Percentiles rank a stretch among this genome's conserved stretches.
Evolutionary conservation across 2,797 vertebrate species (phyloP).

Genomic region (Bucorvus abyssinicus): DNA sequence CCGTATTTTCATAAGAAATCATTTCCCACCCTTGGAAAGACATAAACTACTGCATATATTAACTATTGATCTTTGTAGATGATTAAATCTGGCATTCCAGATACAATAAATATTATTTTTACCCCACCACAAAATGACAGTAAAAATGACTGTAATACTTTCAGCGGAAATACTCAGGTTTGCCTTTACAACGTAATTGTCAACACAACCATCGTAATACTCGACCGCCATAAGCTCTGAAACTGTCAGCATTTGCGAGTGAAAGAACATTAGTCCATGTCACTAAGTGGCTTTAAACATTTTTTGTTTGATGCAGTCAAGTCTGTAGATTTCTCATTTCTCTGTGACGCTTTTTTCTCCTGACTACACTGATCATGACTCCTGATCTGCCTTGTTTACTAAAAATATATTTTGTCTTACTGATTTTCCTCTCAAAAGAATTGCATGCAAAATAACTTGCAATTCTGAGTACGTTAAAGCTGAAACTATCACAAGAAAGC

Average conservation of each 20-base stretch:
- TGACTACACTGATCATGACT: background rate
- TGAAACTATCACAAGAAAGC: background rate
- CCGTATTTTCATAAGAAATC: background rate
- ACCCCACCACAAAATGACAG: background rate
- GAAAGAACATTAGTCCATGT: background rate
- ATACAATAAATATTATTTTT: background rate
- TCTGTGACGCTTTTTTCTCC: background rate
- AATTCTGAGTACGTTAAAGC: background rate
- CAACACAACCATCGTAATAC: accelerated
- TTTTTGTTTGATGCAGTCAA: background rate
- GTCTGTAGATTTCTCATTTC: background rate
- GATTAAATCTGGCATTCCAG: background rate
- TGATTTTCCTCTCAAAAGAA: background rate
- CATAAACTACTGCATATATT: background rate
- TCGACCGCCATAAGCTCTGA: background rate
- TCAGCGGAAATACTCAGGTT: background rate
- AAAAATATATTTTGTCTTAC: background rate
- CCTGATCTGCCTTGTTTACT: background rate
- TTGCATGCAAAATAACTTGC: background rate
- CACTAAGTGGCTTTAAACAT: background rate
- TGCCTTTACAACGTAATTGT: background rate
- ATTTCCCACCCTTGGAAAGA: background rate
- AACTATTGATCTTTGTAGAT: background rate
- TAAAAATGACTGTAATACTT: background rate
- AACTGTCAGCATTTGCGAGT: background rate